These are phyloP conservation scores for Pituophis catenifer DNA, from an alignment of 2,113 vertebrate species.

Conservation along the genomic window DNA sequence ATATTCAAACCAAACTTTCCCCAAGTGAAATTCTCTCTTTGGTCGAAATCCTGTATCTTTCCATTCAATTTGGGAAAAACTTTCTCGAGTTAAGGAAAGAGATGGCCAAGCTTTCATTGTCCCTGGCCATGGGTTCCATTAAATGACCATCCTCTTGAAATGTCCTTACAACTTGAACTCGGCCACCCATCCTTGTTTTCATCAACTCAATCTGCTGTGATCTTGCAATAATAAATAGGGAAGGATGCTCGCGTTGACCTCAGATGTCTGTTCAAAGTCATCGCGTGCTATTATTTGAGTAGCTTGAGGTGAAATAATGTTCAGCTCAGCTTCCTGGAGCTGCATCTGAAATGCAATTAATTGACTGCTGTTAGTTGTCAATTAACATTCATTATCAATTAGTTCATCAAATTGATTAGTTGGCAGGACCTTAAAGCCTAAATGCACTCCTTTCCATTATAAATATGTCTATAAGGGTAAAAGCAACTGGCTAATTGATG, in stretches of 20 bases:
- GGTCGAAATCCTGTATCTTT: not conserved
- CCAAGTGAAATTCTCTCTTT: slow-evolving; percentile 33
- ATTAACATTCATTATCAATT: slow-evolving; percentile 86
- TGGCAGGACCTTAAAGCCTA: slow-evolving; percentile 77
- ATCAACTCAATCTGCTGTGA: slow-evolving; percentile 60
- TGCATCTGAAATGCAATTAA: slow-evolving; percentile 83
- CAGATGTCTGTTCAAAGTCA: slow-evolving; percentile 78
- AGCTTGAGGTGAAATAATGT: slow-evolving; percentile 79
- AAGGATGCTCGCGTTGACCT: slow-evolving; percentile 71
- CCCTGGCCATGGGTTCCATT: slow-evolving; percentile 36
- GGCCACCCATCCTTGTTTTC: slow-evolving; percentile 62
- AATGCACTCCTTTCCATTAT: slow-evolving; percentile 83
- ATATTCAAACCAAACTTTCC: slow-evolving; percentile 26
- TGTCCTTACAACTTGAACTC: slow-evolving; percentile 39
- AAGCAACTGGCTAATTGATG: slow-evolving; percentile 78
- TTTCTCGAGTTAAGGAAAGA: slow-evolving; percentile 39
- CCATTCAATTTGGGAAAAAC: slow-evolving; percentile 29
- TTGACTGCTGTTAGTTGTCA: slow-evolving; percentile 86
- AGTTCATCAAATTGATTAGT: slow-evolving; percentile 83
- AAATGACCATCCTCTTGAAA: slow-evolving; percentile 48
- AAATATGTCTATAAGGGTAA: slow-evolving; percentile 81
- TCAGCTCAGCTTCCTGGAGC: slow-evolving; percentile 80
- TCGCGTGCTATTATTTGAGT: slow-evolving; percentile 76
- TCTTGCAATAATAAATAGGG: slow-evolving; percentile 66
- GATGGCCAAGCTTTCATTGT: slow-evolving; percentile 42